phyloP scores from a whole-genome alignment of 2,113 vertebrate species.

The Ptyas mucosa region DNA sequence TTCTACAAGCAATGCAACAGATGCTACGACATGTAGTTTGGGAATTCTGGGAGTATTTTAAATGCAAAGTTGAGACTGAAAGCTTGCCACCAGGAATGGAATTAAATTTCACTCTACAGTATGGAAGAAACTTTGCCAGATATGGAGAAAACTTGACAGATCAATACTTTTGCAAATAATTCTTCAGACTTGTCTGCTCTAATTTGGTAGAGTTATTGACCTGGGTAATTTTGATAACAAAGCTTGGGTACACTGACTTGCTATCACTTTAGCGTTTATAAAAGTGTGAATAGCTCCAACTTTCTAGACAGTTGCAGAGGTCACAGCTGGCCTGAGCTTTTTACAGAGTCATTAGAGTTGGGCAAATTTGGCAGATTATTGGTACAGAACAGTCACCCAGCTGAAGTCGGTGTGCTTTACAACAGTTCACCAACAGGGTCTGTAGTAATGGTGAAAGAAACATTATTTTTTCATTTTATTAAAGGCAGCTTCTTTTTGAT shows the following conservation, averaged over 20 bases:
- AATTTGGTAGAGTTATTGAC: neutral
- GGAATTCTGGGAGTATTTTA: neutral
- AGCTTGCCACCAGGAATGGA: neutral
- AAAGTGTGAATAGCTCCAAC: neutral
- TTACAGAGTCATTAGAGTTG: neutral
- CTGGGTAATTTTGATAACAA: neutral
- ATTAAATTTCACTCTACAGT: neutral
- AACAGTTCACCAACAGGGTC: slow-evolving; percentile 56
- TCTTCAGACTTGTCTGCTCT: neutral
- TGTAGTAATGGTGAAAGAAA: slow-evolving; percentile 49
- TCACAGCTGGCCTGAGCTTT: neutral
- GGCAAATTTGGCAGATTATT: neutral
- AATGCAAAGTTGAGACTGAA: neutral
- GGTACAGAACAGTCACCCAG: neutral
- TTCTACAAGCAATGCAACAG: neutral
- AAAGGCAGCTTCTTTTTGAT: slow-evolving; percentile 24
- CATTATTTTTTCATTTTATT: slow-evolving; percentile 47
- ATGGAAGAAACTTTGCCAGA: neutral
- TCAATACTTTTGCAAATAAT: neutral
- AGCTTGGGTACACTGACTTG: neutral
- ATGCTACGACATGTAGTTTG: neutral
- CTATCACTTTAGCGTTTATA: neutral
- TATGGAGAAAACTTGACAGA: neutral
- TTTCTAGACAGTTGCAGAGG: neutral
- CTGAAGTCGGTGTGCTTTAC: slow-evolving; percentile 32